phyloP scores from a whole-genome alignment of 2,113 vertebrate species.

The Podarcis raffonei region DNA sequence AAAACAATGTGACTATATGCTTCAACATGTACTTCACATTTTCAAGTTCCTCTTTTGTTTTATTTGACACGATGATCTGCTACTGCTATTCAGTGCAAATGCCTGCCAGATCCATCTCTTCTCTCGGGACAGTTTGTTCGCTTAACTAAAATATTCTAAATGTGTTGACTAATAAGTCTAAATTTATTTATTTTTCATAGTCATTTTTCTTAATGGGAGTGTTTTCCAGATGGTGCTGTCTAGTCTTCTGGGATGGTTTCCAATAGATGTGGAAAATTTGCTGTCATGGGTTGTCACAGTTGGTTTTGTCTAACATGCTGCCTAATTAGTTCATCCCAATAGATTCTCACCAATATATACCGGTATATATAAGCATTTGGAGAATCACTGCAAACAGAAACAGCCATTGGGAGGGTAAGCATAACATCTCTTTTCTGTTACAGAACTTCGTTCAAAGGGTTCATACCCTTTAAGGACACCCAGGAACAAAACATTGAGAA shows the following conservation, averaged over 20 bases:
- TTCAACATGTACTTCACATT: constrained; percentile 28
- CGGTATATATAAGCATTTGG: constrained; percentile 73
- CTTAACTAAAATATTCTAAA: constrained; percentile 71
- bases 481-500: constrained; percentile 9
- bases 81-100: constrained; percentile 30
- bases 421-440: constrained; percentile 26
- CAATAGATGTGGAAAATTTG: constrained; percentile 80
- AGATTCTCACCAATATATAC: constrained; percentile 71
- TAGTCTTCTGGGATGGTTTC: constrained; percentile 73
- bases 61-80: constrained; percentile 39
- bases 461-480: constrained; percentile 1
- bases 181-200: constrained; percentile 74
- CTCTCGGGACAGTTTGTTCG: constrained; percentile 75
- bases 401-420: constrained; percentile 73
- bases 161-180: constrained; percentile 73
- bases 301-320: constrained; percentile 73
- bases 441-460: not conserved
- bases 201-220: constrained; percentile 80
- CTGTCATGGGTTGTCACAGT: constrained; percentile 78
- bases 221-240: constrained; percentile 82
- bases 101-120: constrained; percentile 56
- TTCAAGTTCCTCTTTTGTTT: constrained; percentile 44
- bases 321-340: constrained; percentile 70
- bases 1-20: not conserved
- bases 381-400: constrained; percentile 45